Evolutionary conservation across 2,113 vertebrate species (phyloP).

Genomic region (Heterocephalus glaber): DNA sequence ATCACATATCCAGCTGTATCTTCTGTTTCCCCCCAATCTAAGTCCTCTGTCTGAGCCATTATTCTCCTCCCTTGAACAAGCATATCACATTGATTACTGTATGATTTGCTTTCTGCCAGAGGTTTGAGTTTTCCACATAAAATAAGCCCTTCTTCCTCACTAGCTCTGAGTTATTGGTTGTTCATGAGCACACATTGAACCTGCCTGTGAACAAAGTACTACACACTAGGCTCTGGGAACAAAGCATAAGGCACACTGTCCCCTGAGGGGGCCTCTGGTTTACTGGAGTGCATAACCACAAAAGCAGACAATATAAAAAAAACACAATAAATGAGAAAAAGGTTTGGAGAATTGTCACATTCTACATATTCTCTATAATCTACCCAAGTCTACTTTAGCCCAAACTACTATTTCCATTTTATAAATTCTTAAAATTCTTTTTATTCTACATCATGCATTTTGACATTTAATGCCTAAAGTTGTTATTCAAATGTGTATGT

Average conservation of each 20-base stretch:
- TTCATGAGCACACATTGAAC: neutral
- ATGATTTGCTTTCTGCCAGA: neutral
- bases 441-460: conserved; percentile 9
- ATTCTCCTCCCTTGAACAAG: neutral
- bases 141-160: neutral
- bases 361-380: neutral
- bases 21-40: neutral
- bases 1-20: neutral
- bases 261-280: neutral
- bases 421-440: neutral
- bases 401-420: conserved; percentile 22
- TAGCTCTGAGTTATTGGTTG: neutral
- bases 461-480: neutral
- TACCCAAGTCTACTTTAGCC: neutral
- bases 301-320: neutral
- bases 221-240: neutral
- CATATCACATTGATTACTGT: neutral
- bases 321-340: neutral
- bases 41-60: neutral
- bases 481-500: neutral
- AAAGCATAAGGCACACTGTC: neutral
- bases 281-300: neutral
- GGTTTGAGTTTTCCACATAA: neutral
- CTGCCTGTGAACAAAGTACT: neutral
- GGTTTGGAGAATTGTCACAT: neutral